Percentiles rank a stretch among this genome's conserved stretches.
These are phyloP conservation scores for Trypoxylon attenuatum DNA, from an alignment of 2,888 invertebrate genomes.

Conservation along the genomic window DNA sequence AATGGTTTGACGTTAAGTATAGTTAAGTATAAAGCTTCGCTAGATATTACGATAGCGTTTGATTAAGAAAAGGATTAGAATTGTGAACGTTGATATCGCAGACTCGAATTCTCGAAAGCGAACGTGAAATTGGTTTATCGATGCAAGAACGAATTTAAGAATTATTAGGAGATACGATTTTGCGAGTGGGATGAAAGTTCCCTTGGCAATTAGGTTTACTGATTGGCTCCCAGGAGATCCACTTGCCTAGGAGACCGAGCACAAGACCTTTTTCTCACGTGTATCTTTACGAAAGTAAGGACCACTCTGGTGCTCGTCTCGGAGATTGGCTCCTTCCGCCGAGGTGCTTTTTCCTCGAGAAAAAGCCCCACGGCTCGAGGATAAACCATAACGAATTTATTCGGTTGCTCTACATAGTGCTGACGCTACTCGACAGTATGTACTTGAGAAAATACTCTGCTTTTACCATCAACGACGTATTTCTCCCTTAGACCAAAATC, in stretches of 20 bases:
- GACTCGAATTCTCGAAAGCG: too few relatives aligned
- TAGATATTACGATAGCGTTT: too few relatives aligned
- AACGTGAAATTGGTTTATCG: too few relatives aligned
- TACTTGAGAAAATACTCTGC: too few relatives aligned
- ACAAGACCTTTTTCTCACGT: slow-evolving; percentile 5
- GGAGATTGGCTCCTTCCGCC: background rate
- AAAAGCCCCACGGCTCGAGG: background rate
- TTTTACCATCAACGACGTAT: too few relatives aligned
- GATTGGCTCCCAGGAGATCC: slow-evolving; percentile 25
- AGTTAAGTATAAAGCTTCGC: too few relatives aligned
- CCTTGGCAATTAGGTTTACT: slow-evolving; percentile 23
- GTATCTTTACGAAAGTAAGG: background rate
- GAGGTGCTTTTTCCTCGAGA: background rate
- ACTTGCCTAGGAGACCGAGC: slow-evolving; percentile 8
- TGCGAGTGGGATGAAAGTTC: slow-evolving; percentile 11
- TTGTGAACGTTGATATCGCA: too few relatives aligned
- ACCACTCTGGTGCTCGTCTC: background rate
- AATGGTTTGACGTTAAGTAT: too few relatives aligned
- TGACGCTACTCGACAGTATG: too few relatives aligned
- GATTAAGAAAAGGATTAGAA: too few relatives aligned
- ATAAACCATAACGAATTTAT: background rate
- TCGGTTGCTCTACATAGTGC: too few relatives aligned
- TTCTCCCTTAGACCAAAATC: too few relatives aligned
- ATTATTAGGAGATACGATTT: background rate
- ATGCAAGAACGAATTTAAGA: background rate